Percentiles rank a stretch among this genome's conserved stretches.
Evolutionary conservation across 2,888 invertebrate species (phyloP).

Genomic region (Acronicta psi): DNA sequence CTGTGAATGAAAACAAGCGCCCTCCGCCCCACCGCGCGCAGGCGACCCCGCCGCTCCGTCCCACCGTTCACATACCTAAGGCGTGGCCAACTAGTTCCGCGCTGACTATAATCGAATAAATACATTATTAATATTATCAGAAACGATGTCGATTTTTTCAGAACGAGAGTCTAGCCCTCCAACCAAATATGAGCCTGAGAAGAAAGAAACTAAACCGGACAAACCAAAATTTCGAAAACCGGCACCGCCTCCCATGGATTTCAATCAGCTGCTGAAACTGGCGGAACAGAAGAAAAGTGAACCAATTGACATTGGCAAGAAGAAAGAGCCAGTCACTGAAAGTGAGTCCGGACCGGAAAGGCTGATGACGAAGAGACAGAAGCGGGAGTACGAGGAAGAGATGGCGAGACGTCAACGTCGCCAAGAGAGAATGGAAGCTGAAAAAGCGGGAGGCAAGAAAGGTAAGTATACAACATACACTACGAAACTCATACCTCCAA

Average conservation of each 20-base stretch:
- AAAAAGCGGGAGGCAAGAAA: constrained; percentile 68
- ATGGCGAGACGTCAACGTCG: constrained; percentile 90
- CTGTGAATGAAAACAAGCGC: too few species aligned
- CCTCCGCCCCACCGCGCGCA: too few species aligned
- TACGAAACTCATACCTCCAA: too few species aligned
- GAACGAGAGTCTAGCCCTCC: constrained; percentile 74
- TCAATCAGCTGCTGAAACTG: constrained; percentile 93
- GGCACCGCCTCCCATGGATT: constrained; percentile 93
- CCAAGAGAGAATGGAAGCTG: constrained; percentile 78
- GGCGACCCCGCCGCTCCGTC: too few species aligned
- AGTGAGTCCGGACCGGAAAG: constrained; percentile 89
- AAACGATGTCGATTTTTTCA: too few species aligned
- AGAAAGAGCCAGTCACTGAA: constrained; percentile 75
- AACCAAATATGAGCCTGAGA: constrained; percentile 78
- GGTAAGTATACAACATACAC: constrained; percentile 56
- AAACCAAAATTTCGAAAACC: constrained; percentile 90
- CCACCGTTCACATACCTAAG: too few species aligned
- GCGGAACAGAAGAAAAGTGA: constrained; percentile 95
- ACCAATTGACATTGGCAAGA: constrained; percentile 88
- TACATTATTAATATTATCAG: too few species aligned
- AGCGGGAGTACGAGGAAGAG: constrained; percentile 92
- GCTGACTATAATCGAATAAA: too few species aligned
- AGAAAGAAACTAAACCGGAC: constrained; percentile 78
- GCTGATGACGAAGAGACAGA: constrained; percentile 94
- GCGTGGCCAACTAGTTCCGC: too few species aligned